Evolutionary conservation across 2,113 vertebrate genomes (phyloP), one percentile per base, ranked within the genome.

Genomic region (Dipodomys merriami): DNA sequence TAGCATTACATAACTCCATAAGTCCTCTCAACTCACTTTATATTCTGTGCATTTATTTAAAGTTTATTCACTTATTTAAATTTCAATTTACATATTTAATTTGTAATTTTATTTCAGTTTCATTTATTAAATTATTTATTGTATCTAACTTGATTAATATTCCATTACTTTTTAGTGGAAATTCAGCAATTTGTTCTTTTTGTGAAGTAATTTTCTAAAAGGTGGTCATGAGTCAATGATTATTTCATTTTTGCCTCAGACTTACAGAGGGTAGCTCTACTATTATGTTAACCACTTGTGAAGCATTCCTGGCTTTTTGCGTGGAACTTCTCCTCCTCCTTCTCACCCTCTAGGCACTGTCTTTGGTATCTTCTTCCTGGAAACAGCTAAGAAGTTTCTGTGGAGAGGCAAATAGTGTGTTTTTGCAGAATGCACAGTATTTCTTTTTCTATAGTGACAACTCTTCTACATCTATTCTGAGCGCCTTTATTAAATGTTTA

Each of bases 231-330:
- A 53, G 62, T 93, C 33, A 46, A 29, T 88, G 30, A n/a, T 73
- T 80, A 77, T 80, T 74, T 94, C 53, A 93, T 86, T 96, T 57
- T 83, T 57, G 16, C 25, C 29, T 79, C 49, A 88, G 4, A 76
- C 53, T 53, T n/a, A 2, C 22, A 79, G 85, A 87, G 27, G 83
- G 23, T 33, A 68, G 53, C n/a, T 91, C n/a, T 72, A 0, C 15
- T 35, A 12, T 29, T 73, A 1, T 1, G 19, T 71, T 80, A 60
- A 72, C 72, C 15, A 49, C 49, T 46, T 79, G 57, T 35, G 79
- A 77, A 91, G 64, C 11, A 16, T 18, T 33, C 27, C 60, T 53
- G 27, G 29, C 57, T 71, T 89, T 86, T 33, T 29, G 22, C 60
- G 71, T 29, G 15, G 35, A 79, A 13, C 49, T 1, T 10, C n/a